A percentile compares a stretch with the other conserved stretches of the same genome.
Evolutionary conservation across 2,888 invertebrate species (phyloP).

Genomic region (Rhamnusium bicolor): DNA sequence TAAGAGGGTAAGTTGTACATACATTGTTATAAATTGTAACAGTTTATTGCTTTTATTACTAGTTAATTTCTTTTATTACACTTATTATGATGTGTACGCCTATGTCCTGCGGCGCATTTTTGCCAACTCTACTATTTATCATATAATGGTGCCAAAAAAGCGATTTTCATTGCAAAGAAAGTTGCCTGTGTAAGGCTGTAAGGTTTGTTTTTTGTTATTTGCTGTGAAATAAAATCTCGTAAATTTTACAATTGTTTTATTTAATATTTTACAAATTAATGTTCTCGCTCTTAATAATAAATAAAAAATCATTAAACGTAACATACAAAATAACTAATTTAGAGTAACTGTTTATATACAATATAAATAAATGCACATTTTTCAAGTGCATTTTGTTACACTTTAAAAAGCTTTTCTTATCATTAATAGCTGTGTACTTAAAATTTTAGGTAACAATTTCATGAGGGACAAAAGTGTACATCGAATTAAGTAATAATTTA

Average conservation of each 20-base stretch:
- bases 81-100: too few relatives aligned
- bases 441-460: constrained; percentile 16
- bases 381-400: constrained; percentile 18
- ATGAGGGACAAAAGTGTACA: constrained; percentile 8
- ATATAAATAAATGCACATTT: constrained; percentile 33
- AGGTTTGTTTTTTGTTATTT: constrained; percentile 50
- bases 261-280: constrained; percentile 26
- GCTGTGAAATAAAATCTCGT: constrained; percentile 69
- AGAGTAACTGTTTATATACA: constrained; percentile 26
- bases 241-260: constrained; percentile 33
- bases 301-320: constrained; percentile 27
- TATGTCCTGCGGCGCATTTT: too few relatives aligned
- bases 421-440: constrained; percentile 14
- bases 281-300: constrained; percentile 22
- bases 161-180: background rate
- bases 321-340: constrained; percentile 24
- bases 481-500: constrained; percentile 6
- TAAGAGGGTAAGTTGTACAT: too few relatives aligned
- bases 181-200: constrained; percentile 42
- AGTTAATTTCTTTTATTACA: too few relatives aligned
- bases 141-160: constrained; percentile 20
- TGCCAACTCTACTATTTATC: too few relatives aligned
- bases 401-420: constrained; percentile 30
- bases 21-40: too few relatives aligned
- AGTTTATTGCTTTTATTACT: too few relatives aligned